Percentiles rank a stretch among this genome's conserved stretches.
phyloP scores from a whole-genome alignment of 1,140 invertebrate species.

The Neuroterus valhalla region DNA sequence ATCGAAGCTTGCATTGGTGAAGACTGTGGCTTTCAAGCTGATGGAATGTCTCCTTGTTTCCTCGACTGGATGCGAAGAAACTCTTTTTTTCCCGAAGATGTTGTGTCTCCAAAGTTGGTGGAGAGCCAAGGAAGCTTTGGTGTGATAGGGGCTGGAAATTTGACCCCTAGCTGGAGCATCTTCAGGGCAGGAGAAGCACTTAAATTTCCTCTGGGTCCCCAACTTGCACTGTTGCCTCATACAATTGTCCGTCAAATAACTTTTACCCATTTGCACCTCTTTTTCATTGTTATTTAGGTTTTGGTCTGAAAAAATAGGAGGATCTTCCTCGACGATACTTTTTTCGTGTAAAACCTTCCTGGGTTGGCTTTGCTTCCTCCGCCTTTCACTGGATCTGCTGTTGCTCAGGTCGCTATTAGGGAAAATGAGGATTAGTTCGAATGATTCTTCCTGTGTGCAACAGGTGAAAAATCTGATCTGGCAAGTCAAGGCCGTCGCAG shows the following conservation, averaged over 20 bases:
- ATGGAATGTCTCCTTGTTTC: slow-evolving; percentile 38
- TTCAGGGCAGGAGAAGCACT: slow-evolving; percentile 55
- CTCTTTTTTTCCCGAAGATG: not conserved
- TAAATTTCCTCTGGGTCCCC: slow-evolving; percentile 37
- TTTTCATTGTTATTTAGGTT: slow-evolving; percentile 21
- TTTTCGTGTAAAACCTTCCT: slow-evolving; percentile 61
- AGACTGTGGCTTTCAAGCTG: slow-evolving; percentile 56
- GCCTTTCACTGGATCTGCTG: slow-evolving; percentile 41
- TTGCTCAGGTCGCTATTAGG: slow-evolving; percentile 41
- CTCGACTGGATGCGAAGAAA: not conserved
- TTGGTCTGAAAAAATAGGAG: not conserved
- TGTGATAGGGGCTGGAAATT: slow-evolving; percentile 68
- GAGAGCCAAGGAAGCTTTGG: slow-evolving; percentile 68
- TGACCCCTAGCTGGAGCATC: slow-evolving; percentile 45
- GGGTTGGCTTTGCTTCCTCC: slow-evolving; percentile 72
- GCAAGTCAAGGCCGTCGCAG: slow-evolving; percentile 38
- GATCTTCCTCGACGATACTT: slow-evolving; percentile 4
- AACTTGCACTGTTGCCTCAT: not conserved
- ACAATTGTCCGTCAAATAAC: not conserved
- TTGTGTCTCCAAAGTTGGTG: slow-evolving; percentile 73
- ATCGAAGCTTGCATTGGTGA: slow-evolving; percentile 50
- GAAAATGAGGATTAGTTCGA: slow-evolving; percentile 49
- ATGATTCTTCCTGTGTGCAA: slow-evolving; percentile 37
- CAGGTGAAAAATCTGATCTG: slow-evolving; percentile 42
- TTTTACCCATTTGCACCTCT: not conserved